phyloP scores from a whole-genome alignment of 2,888 invertebrate genomes.

The Cheilosia vulpina region DNA sequence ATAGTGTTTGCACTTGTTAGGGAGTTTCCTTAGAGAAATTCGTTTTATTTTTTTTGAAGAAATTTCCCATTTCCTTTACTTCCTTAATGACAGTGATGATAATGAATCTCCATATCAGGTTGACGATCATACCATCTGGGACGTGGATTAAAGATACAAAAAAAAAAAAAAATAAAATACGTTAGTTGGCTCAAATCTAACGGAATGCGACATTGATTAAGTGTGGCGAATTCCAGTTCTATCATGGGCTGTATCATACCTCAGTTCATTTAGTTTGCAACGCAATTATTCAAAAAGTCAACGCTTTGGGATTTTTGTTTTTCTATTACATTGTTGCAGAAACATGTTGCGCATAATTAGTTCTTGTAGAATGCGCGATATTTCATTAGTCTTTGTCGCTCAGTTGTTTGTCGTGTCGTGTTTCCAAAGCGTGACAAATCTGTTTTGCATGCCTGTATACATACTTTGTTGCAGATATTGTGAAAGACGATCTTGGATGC shows the following conservation, averaged over 20 bases:
- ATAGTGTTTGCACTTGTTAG: too few species aligned
- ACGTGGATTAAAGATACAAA: too few species aligned
- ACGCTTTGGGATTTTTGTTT: not conserved
- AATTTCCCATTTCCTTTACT: too few species aligned
- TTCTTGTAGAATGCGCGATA: not conserved
- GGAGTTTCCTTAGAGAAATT: too few species aligned
- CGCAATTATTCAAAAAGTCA: not conserved
- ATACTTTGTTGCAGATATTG: slow-evolving; percentile 14
- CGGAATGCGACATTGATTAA: slow-evolving; percentile 1
- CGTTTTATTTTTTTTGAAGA: too few species aligned
- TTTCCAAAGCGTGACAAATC: slow-evolving; percentile 28
- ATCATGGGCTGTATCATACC: not conserved
- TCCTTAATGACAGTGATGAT: too few species aligned
- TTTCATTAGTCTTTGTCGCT: slow-evolving; percentile 8
- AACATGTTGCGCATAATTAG: slow-evolving; percentile 20
- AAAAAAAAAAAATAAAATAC: too few species aligned
- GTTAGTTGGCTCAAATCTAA: not conserved
- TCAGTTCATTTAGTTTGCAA: not conserved
- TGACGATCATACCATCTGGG: too few species aligned
- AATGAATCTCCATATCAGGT: too few species aligned
- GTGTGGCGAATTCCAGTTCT: not conserved
- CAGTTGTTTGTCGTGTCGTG: slow-evolving; percentile 9
- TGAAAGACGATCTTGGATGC: slow-evolving; percentile 6
- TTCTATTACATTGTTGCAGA: slow-evolving; percentile 15
- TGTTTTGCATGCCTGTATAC: slow-evolving; percentile 3